Conservation (phyloP, 2,113 vertebrate genomes). For the Trichechus manatus region DNA sequence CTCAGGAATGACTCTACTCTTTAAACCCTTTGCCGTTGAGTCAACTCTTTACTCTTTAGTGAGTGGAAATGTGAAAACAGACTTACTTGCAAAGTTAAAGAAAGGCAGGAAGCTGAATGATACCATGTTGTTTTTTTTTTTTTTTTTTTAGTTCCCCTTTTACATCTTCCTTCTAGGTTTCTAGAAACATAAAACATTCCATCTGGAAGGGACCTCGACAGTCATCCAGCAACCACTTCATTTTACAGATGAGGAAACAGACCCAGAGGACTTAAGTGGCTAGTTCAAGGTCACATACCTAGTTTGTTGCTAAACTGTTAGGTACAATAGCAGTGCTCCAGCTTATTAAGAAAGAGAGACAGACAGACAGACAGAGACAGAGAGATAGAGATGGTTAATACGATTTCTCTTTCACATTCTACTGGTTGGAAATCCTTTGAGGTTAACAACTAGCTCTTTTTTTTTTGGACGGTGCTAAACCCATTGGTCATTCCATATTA, state of each 20-base stretch:
- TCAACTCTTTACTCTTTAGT: too few species aligned
- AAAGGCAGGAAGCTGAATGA: not conserved
- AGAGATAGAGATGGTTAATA: not conserved
- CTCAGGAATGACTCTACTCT: not conserved
- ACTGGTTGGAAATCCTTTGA: constrained; percentile 66
- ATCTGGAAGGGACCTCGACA: not conserved
- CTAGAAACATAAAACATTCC: constrained; percentile 35
- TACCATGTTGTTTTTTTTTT: not conserved
- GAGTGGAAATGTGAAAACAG: not conserved
- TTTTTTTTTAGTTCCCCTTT: not conserved
- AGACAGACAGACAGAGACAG: not conserved
- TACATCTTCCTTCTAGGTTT: not conserved
- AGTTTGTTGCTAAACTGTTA: not conserved
- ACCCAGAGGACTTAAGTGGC: not conserved
- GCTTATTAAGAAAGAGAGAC: not conserved
- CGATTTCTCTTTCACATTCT: constrained; percentile 37
- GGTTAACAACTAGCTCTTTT: constrained; percentile 56
- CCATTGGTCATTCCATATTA: constrained; percentile 56
- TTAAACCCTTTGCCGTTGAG: too few species aligned
- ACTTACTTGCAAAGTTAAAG: constrained; percentile 19
- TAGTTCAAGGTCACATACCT: constrained; percentile 6
- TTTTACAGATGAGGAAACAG: constrained; percentile 32
- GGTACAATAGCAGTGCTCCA: not conserved
- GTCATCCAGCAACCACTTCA: not conserved
- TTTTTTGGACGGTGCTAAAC: constrained; percentile 16